These are phyloP conservation scores for Fabriciana adippe DNA, from an alignment of 2,888 invertebrate species.

Conservation along the genomic window DNA sequence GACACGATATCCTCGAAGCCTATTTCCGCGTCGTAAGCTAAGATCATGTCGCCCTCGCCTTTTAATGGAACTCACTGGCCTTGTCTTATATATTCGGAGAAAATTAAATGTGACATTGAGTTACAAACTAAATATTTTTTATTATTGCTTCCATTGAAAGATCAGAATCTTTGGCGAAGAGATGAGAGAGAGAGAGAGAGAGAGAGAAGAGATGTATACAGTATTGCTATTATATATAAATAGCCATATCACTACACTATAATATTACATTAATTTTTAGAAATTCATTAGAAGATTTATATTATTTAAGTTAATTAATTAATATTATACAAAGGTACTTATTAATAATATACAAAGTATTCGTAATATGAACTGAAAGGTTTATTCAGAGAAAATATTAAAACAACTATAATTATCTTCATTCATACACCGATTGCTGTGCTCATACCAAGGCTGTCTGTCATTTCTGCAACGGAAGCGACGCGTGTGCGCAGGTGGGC, in stretches of 20 bases:
- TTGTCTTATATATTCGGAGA: slow-evolving; percentile 3
- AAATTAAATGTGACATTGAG: not conserved
- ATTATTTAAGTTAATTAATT: no score
- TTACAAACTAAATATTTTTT: not conserved
- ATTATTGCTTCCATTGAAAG: not conserved
- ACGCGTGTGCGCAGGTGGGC: slow-evolving; percentile 52
- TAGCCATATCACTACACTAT: no score
- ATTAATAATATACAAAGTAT: no score
- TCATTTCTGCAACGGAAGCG: slow-evolving; percentile 44
- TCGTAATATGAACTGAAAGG: no score
- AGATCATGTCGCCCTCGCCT: slow-evolving; percentile 63
- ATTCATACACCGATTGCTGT: slow-evolving; percentile 41
- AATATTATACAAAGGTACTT: no score
- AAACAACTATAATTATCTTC: slow-evolving; percentile 41
- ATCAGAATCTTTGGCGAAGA: no score
- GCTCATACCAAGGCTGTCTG: slow-evolving; percentile 31
- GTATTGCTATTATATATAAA: no score
- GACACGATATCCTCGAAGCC: slow-evolving; percentile 58
- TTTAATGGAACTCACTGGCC: slow-evolving; percentile 49
- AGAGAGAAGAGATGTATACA: no score
- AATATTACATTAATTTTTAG: no score
- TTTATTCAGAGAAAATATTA: not conserved
- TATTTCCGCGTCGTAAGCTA: slow-evolving; percentile 56
- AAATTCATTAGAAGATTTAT: no score
- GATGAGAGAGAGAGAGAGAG: no score